Conservation (phyloP, 2,888 invertebrate species). For the Atherix ibis region DNA sequence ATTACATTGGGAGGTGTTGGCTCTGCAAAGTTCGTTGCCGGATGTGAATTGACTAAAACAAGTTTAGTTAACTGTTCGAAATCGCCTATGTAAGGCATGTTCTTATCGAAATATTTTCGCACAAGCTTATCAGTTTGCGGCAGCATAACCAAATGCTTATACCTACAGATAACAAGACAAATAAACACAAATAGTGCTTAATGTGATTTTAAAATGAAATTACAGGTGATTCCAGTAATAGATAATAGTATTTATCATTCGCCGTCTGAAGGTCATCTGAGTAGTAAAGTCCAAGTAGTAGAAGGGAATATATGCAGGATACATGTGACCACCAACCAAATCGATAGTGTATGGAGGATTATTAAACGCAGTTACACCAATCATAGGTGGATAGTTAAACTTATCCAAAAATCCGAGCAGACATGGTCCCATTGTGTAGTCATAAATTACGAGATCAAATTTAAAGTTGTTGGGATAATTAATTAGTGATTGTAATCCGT, state of each 20-base stretch:
- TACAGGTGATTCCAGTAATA: slow-evolving; percentile 9
- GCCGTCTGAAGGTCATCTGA: slow-evolving; percentile 13
- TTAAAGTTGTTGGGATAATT: slow-evolving; percentile 12
- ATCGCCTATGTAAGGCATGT: slow-evolving; percentile 14
- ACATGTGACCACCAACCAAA: slow-evolving; percentile 13
- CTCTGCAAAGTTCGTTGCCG: slow-evolving; percentile 21
- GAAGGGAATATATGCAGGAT: slow-evolving; percentile 13
- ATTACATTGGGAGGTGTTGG: slow-evolving; percentile 26
- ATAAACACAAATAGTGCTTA: not conserved
- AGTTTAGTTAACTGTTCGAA: slow-evolving; percentile 16
- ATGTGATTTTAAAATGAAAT: too few species aligned
- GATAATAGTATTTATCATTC: slow-evolving; percentile 10
- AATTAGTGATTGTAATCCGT: slow-evolving; percentile 5
- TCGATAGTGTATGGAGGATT: slow-evolving; percentile 9
- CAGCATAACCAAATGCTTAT: slow-evolving; percentile 12
- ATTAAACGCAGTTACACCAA: slow-evolving; percentile 12
- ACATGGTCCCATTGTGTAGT: slow-evolving; percentile 14
- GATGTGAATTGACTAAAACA: slow-evolving; percentile 24
- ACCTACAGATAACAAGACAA: slow-evolving; percentile 10
- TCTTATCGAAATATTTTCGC: slow-evolving; percentile 11
- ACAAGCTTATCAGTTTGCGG: slow-evolving; percentile 15
- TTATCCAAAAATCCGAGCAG: slow-evolving; percentile 15
- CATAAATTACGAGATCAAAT: slow-evolving; percentile 17
- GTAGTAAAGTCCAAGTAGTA: slow-evolving; percentile 5
- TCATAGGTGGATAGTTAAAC: slow-evolving; percentile 16